phyloP scores from a whole-genome alignment of 1,140 invertebrate species.

The Diprion similis region DNA sequence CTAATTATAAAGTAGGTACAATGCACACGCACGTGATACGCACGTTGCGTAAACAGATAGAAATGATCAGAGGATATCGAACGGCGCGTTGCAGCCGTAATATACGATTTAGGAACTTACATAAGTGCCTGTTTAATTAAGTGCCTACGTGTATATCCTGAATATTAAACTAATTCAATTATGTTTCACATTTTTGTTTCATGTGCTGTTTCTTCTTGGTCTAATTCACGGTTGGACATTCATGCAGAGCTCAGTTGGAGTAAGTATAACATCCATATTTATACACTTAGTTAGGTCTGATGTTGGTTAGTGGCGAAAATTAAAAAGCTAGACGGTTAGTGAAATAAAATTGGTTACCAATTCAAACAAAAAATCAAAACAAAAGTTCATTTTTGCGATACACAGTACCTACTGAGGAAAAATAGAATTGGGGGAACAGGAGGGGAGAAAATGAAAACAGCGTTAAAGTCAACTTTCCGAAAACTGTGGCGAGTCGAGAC shows the following conservation, averaged over 20 bases:
- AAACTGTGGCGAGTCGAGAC: background rate
- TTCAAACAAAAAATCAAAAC: too few species aligned
- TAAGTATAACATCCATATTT: slow-evolving; percentile 57
- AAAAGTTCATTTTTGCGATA: too few species aligned
- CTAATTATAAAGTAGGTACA: too few species aligned
- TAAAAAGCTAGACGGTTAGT: background rate
- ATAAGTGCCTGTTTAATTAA: background rate
- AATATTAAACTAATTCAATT: background rate
- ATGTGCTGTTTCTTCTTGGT: slow-evolving; percentile 54
- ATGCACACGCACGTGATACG: too few species aligned
- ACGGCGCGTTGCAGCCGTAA: background rate
- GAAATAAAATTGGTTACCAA: background rate
- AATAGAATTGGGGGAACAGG: too few species aligned
- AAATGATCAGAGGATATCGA: background rate
- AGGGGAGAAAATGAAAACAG: too few species aligned
- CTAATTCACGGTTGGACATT: slow-evolving; percentile 28
- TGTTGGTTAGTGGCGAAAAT: background rate
- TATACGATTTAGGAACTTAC: background rate
- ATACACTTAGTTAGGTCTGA: too few species aligned
- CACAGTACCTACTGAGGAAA: too few species aligned
- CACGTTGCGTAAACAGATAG: too few species aligned
- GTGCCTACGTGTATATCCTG: too few species aligned
- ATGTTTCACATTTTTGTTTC: slow-evolving; percentile 56
- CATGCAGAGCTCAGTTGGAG: slow-evolving; percentile 69
- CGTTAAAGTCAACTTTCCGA: background rate